Base-by-base conservation (phyloP, 1,140 invertebrate species). In the Diploscapter pachys region DNA sequence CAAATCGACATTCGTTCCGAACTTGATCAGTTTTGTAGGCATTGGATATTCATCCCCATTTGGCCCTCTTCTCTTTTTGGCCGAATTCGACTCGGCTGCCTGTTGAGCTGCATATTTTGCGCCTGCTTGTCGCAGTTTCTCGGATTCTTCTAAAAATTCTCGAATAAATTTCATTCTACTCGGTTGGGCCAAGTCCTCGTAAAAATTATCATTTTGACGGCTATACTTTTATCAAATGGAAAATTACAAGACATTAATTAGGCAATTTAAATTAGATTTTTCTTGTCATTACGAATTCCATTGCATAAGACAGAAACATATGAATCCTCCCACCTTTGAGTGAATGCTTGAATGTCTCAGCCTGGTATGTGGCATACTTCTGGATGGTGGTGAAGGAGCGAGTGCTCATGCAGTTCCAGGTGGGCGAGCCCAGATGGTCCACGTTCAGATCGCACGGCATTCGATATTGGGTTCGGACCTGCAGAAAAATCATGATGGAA, bases 1-100 rank as follows among this genome's bases (percentile, higher is more conserved):
- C 11, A 99, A 88, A 89, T 99, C 97, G 1, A 99, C 95, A 88
- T 99, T 99, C n/a, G 96, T 99, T 53, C 96, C 97, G 88, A 99
- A 99, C 84, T 92, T 91, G 57, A 91, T 89, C 77, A 87, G 1
- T 53, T 68, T 68, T 55, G 56, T 68, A 52, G 66, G 66, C 66
- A 68, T 68, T 6, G 66, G 52, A 52, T 55, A 68, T 52, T 68
- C 66, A 2, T 68, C 66, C 2, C 66, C 66, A 53, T 68, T 68
- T 11, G 66, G 66, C 0, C 66, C 66, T 54, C 49, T 52, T 31
- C 55, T 13, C 61, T 63, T 76, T 53, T 56, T 71, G n/a, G 31
- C 53, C 61, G 71, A 5, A 11, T 54, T 48, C 9, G 62, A 48
- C 5, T 76, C 66, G 2, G 74, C 74, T 2, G 56, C 67, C 66